These are phyloP conservation scores for Taenaris catops DNA, from an alignment of 2,888 invertebrate genomes.

Conservation along the genomic window DNA sequence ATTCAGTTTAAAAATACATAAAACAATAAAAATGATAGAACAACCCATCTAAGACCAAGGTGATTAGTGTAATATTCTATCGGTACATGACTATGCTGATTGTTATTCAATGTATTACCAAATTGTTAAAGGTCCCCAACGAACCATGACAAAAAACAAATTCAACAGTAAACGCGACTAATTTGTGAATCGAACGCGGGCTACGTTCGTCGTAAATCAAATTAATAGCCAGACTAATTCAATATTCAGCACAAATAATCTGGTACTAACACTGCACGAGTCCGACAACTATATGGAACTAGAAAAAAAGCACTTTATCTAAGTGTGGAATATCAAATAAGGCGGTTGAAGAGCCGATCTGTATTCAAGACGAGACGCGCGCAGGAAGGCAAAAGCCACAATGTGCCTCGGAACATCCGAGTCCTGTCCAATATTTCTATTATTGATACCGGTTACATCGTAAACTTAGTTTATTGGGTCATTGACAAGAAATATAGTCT, in stretches of 20 bases:
- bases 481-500: conserved; percentile 19
- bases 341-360: conserved; percentile 40
- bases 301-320: conserved; percentile 48
- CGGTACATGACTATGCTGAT: neutral
- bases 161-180: conserved; percentile 13
- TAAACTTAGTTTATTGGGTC: conserved; percentile 23
- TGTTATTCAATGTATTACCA: conserved; percentile 1
- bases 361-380: conserved; percentile 50
- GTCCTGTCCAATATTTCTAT: conserved; percentile 60
- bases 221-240: conserved; percentile 19
- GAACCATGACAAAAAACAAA: conserved; percentile 7
- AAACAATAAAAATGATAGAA: no score
- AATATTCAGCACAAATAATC: conserved; percentile 22
- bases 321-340: conserved; percentile 48
- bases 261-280: conserved; percentile 16
- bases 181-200: conserved; percentile 9
- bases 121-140: neutral
- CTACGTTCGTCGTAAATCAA: conserved; percentile 15
- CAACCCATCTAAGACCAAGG: no score
- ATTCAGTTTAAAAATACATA: no score
- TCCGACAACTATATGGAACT: conserved; percentile 30
- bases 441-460: conserved; percentile 36
- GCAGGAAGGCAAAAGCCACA: conserved; percentile 67
- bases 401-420: conserved; percentile 61
- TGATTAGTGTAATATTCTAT: no score